These are phyloP conservation scores for Montipora capricornis DNA, from an alignment of 64 coral and sea anemone genomes.

Conservation along the genomic window DNA sequence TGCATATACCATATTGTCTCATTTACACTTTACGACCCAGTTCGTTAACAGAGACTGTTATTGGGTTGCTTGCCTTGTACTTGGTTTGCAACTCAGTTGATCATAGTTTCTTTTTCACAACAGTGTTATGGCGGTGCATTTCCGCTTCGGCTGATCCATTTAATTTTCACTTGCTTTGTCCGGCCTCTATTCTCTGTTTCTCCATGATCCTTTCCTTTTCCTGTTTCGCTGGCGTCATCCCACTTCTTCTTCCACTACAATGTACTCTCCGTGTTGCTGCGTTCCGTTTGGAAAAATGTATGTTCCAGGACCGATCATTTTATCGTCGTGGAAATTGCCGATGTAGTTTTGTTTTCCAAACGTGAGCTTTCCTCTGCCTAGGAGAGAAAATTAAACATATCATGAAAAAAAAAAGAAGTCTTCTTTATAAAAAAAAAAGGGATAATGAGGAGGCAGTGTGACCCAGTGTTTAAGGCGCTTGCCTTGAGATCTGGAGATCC, in stretches of 20 bases:
- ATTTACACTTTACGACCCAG: no score
- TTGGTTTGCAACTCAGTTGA: slow-evolving; percentile 49
- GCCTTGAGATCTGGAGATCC: no score
- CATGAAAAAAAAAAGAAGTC: background rate
- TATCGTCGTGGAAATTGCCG: slow-evolving; percentile 93
- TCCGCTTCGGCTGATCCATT: slow-evolving; percentile 80
- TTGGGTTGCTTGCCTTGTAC: background rate
- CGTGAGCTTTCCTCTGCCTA: slow-evolving; percentile 90
- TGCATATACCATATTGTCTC: no score
- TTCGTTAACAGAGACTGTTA: no score
- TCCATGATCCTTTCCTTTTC: slow-evolving; percentile 46
- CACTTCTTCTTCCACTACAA: slow-evolving; percentile 81
- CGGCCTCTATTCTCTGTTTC: slow-evolving; percentile 54
- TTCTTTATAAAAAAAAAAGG: no score
- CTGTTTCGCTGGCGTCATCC: slow-evolving; percentile 62
- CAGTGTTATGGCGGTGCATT: slow-evolving; percentile 72
- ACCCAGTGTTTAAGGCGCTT: no score
- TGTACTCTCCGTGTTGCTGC: slow-evolving; percentile 93
- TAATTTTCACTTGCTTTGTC: slow-evolving; percentile 88
- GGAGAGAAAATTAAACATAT: no score
- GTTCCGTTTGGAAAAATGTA: slow-evolving; percentile 93
- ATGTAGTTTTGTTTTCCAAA: slow-evolving; percentile 94
- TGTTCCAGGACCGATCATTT: slow-evolving; percentile 93
- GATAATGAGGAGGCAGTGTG: no score
- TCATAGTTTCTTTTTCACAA: slow-evolving; percentile 90